Percentiles rank a stretch among this genome's conserved stretches.
Conservation (phyloP, 1,140 invertebrate species). For the Lepidotrigona ventralis region DNA sequence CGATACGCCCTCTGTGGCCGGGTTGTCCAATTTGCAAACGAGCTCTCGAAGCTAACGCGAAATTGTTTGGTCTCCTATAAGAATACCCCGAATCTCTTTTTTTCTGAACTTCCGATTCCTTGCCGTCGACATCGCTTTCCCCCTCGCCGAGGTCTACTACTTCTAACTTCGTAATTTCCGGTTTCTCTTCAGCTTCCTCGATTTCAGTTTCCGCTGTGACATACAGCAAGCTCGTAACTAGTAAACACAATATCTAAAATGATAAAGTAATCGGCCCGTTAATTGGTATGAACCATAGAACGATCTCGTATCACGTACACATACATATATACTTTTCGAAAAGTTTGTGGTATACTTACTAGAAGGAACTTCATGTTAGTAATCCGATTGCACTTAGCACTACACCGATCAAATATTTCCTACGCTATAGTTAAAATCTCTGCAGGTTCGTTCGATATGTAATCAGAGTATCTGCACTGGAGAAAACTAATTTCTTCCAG, state of each 20-base stretch:
- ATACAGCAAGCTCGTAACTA: slow-evolving; percentile 29
- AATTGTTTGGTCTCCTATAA: slow-evolving; percentile 61
- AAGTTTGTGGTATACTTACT: slow-evolving; percentile 59
- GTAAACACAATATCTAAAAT: slow-evolving; percentile 52
- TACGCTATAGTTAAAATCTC: not conserved
- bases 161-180: slow-evolving; percentile 53
- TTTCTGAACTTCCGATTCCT: slow-evolving; percentile 61
- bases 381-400: slow-evolving; percentile 67
- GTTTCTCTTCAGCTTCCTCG: slow-evolving; percentile 17
- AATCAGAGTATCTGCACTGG: slow-evolving; percentile 43
- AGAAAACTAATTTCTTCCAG: slow-evolving; percentile 70
- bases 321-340: not conserved
- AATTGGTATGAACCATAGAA: not conserved
- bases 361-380: slow-evolving; percentile 68
- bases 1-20: slow-evolving; percentile 54
- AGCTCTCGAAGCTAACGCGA: slow-evolving; percentile 13
- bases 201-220: slow-evolving; percentile 24
- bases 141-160: slow-evolving; percentile 49
- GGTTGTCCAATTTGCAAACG: slow-evolving; percentile 52
- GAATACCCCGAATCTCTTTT: slow-evolving; percentile 73
- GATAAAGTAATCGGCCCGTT: not conserved
- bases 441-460: slow-evolving; percentile 39
- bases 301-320: not conserved
- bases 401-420: slow-evolving; percentile 49
- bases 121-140: slow-evolving; percentile 18